Conservation (phyloP, 2,113 vertebrate species). For the Aegotheles bennettii region DNA sequence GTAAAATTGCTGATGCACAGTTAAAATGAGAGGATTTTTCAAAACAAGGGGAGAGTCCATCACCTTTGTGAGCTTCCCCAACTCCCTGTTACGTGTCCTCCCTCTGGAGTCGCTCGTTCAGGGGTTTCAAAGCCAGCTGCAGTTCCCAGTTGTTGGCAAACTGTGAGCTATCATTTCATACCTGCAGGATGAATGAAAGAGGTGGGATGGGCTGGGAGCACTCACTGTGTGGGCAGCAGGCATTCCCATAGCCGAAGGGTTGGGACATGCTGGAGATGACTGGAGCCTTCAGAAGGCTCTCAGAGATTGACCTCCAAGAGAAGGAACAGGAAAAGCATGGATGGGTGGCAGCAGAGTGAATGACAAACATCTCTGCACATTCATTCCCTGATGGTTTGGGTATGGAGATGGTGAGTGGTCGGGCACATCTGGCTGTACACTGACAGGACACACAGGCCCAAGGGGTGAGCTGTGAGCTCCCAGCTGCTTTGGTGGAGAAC, state of each 20-base stretch:
- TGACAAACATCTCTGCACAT: not conserved
- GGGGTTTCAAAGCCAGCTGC: not conserved
- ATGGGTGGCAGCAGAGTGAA: not conserved
- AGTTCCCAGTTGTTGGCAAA: not conserved
- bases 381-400: not conserved
- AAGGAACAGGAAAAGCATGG: not conserved
- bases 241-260: not conserved
- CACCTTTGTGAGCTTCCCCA: not conserved
- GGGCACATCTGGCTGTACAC: not conserved
- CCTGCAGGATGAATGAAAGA: not conserved
- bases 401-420: not conserved
- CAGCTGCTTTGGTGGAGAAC: not conserved
- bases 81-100: not conserved
- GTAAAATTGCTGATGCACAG: not conserved
- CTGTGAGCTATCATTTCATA: not conserved
- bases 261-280: not conserved
- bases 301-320: not conserved
- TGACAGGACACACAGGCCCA: not conserved
- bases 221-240: not conserved
- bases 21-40: not conserved
- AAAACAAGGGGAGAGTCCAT: not conserved
- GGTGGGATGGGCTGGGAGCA: rapidly evolving
- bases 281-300: not conserved
- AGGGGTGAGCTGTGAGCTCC: not conserved
- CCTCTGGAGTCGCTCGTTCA: not conserved